Percentiles rank a stretch among this genome's conserved stretches.
Conservation (phyloP, 2,113 vertebrate species). For the Cheilinus undulatus region DNA sequence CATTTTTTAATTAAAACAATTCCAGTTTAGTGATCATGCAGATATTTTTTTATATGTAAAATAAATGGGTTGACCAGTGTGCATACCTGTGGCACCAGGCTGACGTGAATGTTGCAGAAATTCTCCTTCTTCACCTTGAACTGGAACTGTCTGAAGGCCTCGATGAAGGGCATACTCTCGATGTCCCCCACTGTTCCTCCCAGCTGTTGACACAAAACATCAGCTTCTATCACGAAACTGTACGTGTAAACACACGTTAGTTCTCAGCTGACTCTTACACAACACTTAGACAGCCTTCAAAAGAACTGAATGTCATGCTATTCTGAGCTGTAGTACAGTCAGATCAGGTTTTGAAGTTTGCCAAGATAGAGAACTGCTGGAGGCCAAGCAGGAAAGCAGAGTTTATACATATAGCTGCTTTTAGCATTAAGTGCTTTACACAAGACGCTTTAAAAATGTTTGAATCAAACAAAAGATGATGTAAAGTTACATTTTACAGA, state of each 20-base stretch:
- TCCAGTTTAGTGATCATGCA: not conserved
- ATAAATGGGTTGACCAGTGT: not conserved
- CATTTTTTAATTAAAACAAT: not conserved
- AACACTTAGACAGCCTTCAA: not conserved
- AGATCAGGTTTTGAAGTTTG: slow-evolving; percentile 21
- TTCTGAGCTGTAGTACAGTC: slow-evolving; percentile 14
- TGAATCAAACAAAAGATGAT: no score
- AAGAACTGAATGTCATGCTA: slow-evolving; percentile 3
- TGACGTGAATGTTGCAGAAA: slow-evolving; percentile 98
- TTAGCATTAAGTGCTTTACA: not conserved
- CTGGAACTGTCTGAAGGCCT: slow-evolving; percentile 98
- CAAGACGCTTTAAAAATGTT: no score
- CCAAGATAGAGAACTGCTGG: slow-evolving; percentile 5
- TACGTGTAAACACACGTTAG: slow-evolving; percentile 6
- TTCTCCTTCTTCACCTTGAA: slow-evolving; percentile 96
- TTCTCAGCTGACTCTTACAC: not conserved
- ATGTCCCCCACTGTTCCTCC: slow-evolving; percentile 96
- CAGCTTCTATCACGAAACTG: slow-evolving; percentile 16
- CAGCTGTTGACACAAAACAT: slow-evolving; percentile 82
- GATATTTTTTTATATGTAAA: not conserved
- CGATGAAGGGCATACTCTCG: slow-evolving; percentile 98
- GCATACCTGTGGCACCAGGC: slow-evolving; percentile 94
- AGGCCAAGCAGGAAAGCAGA: not conserved
- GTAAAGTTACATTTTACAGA: no score
- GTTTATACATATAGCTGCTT: not conserved